Conservation (phyloP, 2,888 invertebrate species). For the Mesoligia furuncula region DNA sequence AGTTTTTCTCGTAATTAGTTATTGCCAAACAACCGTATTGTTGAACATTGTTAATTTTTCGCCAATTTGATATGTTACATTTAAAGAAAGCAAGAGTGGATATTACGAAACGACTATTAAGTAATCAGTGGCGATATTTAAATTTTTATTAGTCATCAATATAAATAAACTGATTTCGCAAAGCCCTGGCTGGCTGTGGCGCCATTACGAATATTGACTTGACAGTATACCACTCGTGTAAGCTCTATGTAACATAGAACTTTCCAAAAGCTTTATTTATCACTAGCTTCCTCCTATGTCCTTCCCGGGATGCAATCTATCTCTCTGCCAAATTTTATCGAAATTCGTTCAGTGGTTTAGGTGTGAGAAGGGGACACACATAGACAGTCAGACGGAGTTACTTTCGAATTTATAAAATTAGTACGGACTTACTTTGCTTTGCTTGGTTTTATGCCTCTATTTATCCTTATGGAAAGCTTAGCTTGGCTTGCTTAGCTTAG, state of each 20-base stretch:
- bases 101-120: slow-evolving; percentile 32
- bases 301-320: too few species aligned
- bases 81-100: slow-evolving; percentile 33
- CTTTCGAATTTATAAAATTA: too few species aligned
- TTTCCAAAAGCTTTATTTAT: slow-evolving; percentile 4
- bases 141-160: slow-evolving; percentile 15
- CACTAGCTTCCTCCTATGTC: too few species aligned
- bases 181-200: slow-evolving; percentile 8
- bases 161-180: slow-evolving; percentile 17
- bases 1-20: not conserved
- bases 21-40: slow-evolving; percentile 7
- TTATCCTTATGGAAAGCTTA: slow-evolving; percentile 13
- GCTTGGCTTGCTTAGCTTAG: too few species aligned
- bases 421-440: not conserved
- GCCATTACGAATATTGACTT: slow-evolving; percentile 21
- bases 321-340: too few species aligned
- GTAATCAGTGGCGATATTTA: slow-evolving; percentile 20
- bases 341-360: too few species aligned
- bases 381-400: too few species aligned
- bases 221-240: slow-evolving; percentile 3
- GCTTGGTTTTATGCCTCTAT: not conserved
- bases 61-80: slow-evolving; percentile 12
- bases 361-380: too few species aligned
- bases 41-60: slow-evolving; percentile 12
- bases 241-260: not conserved